These are phyloP conservation scores for Dicrurus megarhynchus DNA, from an alignment of 2,113 vertebrate species.

Conservation along the genomic window DNA sequence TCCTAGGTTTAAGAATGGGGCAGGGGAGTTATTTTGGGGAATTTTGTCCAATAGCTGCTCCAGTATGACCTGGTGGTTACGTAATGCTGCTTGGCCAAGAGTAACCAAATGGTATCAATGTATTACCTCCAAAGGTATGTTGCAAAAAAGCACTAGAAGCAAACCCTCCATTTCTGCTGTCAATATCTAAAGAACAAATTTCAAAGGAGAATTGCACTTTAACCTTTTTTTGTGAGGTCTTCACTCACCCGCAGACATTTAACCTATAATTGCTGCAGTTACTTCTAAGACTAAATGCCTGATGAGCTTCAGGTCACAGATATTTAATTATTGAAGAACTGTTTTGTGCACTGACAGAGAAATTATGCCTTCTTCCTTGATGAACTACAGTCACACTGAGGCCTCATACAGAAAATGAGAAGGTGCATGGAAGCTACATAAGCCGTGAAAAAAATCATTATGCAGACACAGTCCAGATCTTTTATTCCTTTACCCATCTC, in stretches of 20 bases:
- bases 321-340: neutral
- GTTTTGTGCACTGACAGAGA: neutral
- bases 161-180: neutral
- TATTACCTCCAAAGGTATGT: neutral
- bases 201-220: neutral
- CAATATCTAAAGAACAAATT: neutral
- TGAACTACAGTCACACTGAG: neutral
- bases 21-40: rapidly evolving
- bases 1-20: neutral
- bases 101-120: neutral
- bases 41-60: neutral
- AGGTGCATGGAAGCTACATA: neutral
- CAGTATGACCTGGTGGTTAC: neutral
- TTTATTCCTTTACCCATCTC: neutral
- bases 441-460: neutral
- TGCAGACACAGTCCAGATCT: neutral
- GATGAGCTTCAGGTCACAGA: neutral
- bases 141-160: neutral
- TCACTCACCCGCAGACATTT: neutral
- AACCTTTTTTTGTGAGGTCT: neutral
- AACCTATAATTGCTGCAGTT: neutral
- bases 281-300: neutral
- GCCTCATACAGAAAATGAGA: neutral
- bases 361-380: neutral
- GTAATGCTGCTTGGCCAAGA: rapidly evolving